These are phyloP conservation scores for Lithophane semibrunnea DNA, from an alignment of 2,888 invertebrate species.

Conservation along the genomic window DNA sequence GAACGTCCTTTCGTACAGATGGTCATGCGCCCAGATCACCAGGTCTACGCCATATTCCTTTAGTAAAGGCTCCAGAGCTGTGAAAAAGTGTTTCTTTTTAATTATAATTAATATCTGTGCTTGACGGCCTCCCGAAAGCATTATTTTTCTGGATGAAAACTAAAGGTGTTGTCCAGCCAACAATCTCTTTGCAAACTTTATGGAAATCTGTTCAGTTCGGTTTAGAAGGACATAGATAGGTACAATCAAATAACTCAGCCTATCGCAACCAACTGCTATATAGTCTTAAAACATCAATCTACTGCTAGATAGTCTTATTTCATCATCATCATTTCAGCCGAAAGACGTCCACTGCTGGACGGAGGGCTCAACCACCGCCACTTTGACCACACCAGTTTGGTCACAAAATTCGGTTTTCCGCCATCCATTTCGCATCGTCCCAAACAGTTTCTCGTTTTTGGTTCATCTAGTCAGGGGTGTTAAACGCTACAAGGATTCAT, in stretches of 20 bases:
- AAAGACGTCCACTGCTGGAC: too few species aligned
- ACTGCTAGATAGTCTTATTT: not conserved
- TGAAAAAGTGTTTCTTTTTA: too few species aligned
- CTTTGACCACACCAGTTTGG: not conserved
- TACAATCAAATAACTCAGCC: too few species aligned
- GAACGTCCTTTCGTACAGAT: conserved; percentile 98
- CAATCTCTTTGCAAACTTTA: not conserved
- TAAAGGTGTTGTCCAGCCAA: not conserved
- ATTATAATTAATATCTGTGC: not conserved
- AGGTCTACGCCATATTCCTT: conserved; percentile 97
- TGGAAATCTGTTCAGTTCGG: not conserved
- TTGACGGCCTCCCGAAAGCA: not conserved
- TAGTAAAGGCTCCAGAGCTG: conserved; percentile 95
- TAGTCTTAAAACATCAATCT: too few species aligned
- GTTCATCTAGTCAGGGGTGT: not conserved
- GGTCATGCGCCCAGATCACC: conserved; percentile 99
- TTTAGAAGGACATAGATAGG: not conserved
- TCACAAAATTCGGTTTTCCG: not conserved
- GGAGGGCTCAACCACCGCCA: too few species aligned
- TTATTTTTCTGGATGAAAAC: not conserved
- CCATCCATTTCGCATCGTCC: not conserved
- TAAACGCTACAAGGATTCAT: not conserved
- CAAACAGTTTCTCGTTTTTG: not conserved
- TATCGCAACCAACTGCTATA: not conserved
- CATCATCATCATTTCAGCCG: too few species aligned